These are phyloP conservation scores for Coenobita brevimanus DNA, from an alignment of 1,140 invertebrate genomes.

Conservation along the genomic window DNA sequence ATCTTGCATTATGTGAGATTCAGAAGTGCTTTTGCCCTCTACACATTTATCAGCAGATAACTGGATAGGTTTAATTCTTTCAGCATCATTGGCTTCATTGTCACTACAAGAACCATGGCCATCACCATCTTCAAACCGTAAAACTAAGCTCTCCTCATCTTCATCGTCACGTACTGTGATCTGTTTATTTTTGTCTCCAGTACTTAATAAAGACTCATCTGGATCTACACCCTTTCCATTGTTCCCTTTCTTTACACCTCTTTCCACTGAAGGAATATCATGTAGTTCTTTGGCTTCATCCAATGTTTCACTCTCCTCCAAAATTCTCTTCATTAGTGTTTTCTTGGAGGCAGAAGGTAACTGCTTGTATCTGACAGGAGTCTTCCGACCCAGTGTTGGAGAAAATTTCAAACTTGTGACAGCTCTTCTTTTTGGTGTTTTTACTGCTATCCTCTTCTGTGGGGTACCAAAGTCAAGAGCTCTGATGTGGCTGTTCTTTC, in stretches of 20 bases:
- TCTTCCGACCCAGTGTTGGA: background rate
- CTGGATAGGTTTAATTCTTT: conserved; percentile 34
- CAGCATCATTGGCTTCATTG: background rate
- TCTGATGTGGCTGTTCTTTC: conserved; percentile 50
- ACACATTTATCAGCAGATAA: background rate
- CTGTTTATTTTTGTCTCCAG: background rate
- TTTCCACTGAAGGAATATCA: background rate
- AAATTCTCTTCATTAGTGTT: background rate
- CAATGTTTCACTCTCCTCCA: conserved; percentile 24
- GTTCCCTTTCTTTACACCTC: background rate
- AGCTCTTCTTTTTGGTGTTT: conserved; percentile 2
- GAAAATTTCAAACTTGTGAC: conserved; percentile 47
- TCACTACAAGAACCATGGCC: conserved; percentile 12
- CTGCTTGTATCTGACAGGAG: background rate
- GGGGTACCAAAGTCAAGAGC: conserved; percentile 50
- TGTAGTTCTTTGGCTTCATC: background rate
- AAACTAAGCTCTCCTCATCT: conserved; percentile 47
- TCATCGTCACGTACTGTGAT: too few relatives aligned
- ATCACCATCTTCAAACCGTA: conserved; percentile 42
- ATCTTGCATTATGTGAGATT: background rate
- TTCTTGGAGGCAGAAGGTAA: background rate
- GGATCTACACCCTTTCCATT: background rate
- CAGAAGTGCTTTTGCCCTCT: background rate
- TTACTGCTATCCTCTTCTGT: conserved; percentile 13
- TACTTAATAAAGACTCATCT: background rate